Conservation (phyloP, 2,888 invertebrate genomes). For the Dilophus febrilis region DNA sequence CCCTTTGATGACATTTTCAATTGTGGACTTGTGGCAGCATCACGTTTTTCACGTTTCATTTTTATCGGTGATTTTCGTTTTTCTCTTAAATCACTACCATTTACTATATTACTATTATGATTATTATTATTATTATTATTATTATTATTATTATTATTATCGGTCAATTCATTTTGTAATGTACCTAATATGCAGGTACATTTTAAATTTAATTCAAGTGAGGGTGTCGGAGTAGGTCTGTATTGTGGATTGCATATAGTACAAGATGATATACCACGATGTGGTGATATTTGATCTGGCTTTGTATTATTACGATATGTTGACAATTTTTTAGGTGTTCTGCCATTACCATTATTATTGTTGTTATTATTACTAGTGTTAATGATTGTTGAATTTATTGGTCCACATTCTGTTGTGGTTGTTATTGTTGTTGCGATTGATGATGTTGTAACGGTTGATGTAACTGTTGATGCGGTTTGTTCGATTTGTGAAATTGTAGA, state of each 20-base stretch:
- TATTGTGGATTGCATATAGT: too few species aligned
- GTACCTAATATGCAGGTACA: neutral
- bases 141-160: too few species aligned
- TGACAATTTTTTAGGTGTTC: neutral
- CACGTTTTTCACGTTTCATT: constrained; percentile 5
- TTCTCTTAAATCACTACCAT: neutral
- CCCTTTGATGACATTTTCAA: neutral
- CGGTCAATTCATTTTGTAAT: too few species aligned
- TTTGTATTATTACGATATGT: too few species aligned
- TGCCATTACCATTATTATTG: neutral
- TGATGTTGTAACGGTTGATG: constrained; percentile 9
- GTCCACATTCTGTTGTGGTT: constrained; percentile 5
- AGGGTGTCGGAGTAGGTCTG: too few species aligned
- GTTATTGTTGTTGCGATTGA: constrained; percentile 18
- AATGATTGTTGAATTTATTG: neutral
- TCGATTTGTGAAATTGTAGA: constrained; percentile 4
- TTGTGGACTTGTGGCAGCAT: constrained; percentile 15
- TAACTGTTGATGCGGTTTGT: constrained; percentile 9
- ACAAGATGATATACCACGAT: too few species aligned
- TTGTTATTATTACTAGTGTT: neutral
- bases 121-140: too few species aligned
- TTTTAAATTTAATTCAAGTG: neutral
- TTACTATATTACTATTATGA: neutral
- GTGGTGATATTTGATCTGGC: too few species aligned
- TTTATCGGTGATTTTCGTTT: neutral